Percentiles rank a stretch among this genome's conserved stretches.
Conservation (phyloP, 2,113 vertebrate species). For the Gymnorhina tibicen region DNA sequence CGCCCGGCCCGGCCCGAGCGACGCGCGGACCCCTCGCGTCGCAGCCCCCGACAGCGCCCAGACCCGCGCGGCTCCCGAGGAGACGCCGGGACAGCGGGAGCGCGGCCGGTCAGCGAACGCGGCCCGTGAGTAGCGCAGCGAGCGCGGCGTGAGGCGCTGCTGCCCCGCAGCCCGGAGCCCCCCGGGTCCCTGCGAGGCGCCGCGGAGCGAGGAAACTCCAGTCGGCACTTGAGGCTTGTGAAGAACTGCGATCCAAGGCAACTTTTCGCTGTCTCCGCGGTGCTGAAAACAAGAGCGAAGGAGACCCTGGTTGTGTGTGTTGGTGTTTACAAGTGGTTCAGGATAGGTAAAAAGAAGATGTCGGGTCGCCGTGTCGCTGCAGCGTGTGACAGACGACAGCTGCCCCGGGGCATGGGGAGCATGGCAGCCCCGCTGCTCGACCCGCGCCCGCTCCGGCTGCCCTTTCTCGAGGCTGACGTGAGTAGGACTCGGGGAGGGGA, state of each 20-base stretch:
- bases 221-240: background rate
- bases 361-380: constrained; percentile 57
- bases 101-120: background rate
- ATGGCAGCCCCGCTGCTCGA: constrained; percentile 53
- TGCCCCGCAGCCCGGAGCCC: background rate
- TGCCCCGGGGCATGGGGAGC: constrained; percentile 55
- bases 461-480: constrained; percentile 64
- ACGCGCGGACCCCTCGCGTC: background rate
- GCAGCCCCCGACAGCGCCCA: background rate
- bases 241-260: background rate
- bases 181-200: background rate
- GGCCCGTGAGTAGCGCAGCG: background rate
- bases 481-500: constrained; percentile 6
- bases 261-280: background rate
- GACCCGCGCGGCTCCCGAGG: background rate
- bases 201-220: background rate
- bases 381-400: constrained; percentile 48
- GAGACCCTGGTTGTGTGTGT: background rate
- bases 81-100: background rate
- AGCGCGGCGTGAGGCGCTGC: background rate
- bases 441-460: constrained; percentile 48
- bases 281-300: background rate
- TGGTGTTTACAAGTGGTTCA: constrained; percentile 31
- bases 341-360: constrained; percentile 67
- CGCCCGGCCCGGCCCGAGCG: background rate